These are phyloP conservation scores for Anniella stebbinsi DNA, from an alignment of 2,797 vertebrate species.

Conservation along the genomic window DNA sequence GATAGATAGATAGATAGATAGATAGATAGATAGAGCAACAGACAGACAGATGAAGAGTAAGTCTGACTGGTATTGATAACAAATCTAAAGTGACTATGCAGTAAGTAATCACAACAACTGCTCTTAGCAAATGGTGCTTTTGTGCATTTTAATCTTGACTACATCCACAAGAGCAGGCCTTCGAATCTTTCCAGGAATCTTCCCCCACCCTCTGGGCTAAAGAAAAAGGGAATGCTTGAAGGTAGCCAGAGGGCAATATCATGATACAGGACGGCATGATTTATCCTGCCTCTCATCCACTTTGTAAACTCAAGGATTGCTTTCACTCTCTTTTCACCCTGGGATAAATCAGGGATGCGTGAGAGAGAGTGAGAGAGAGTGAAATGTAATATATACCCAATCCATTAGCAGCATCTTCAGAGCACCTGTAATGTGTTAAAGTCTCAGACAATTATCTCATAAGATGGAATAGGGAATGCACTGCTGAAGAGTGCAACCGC, in stretches of 20 bases:
- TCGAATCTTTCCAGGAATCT: background rate
- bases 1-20: background rate
- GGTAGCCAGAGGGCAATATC: background rate
- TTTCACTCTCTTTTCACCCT: background rate
- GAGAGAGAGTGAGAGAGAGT: background rate
- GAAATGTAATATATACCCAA: slow-evolving; percentile 3
- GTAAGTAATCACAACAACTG: background rate
- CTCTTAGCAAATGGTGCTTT: background rate
- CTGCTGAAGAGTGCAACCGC: background rate
- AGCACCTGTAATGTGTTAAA: background rate
- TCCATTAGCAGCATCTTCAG: background rate
- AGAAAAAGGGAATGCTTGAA: background rate
- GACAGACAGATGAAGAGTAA: background rate
- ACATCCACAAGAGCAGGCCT: background rate
- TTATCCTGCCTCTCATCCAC: background rate
- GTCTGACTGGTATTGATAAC: background rate
- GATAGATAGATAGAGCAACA: background rate
- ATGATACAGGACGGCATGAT: background rate
- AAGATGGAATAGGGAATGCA: slow-evolving; percentile 6
- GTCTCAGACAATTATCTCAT: slow-evolving; percentile 1
- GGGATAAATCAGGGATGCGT: background rate
- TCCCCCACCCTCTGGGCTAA: background rate
- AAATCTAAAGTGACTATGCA: background rate
- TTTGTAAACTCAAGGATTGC: background rate
- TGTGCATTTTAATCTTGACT: background rate